Base-by-base conservation (phyloP, 2,888 invertebrate species). In the Aquatica leii region DNA sequence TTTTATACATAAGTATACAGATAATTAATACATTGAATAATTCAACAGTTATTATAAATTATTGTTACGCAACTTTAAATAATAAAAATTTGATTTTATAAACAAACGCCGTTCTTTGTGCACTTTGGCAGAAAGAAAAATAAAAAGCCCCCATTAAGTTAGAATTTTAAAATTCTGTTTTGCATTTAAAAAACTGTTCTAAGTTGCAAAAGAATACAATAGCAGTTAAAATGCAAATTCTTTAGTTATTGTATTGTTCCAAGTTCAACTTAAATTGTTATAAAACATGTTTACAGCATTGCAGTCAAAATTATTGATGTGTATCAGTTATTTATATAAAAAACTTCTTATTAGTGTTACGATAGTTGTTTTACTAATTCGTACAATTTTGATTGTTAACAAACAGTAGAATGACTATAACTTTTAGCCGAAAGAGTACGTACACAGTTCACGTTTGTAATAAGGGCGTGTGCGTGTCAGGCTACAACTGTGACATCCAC, bases 371-470 rank as follows among this genome's bases (percentile, higher is more conserved):
- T n/a, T 5, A 17, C 12, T 54, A 55, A 49, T 35, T 40, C 48
- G 49, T 34, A 40, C 61, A 40, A 41, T 61, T 55, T 43, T 40
- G 51, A 49, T 46, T 20, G 18, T 56, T 56, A 62, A 43, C 41
- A 20, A 49, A 48, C 41, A 64, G 46, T 61, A 58, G 61, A 57
- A 58, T 50, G 57, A 55, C 59, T 58, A 62, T 62, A 58, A 61
- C 52, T 41, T n/a, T 48, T 18, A 54, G 6, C 24, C 41, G 41
- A 21, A 17, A 31, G 14, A 53, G 53, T 53, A 46, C n/a, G 20
- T 46, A 65, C 49, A 65, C 65, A 65, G 54, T 65, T 60, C 65
- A 65, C 65, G 65, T 65, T 65, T 58, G 65, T 61, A 65, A 65
- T 65, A 65, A 65, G 58, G 58, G 65, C 49, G 54, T 65, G 53